Evolutionary conservation across 2,797 vertebrate genomes (phyloP).

Genomic region (Ambastaia sidthimunki): DNA sequence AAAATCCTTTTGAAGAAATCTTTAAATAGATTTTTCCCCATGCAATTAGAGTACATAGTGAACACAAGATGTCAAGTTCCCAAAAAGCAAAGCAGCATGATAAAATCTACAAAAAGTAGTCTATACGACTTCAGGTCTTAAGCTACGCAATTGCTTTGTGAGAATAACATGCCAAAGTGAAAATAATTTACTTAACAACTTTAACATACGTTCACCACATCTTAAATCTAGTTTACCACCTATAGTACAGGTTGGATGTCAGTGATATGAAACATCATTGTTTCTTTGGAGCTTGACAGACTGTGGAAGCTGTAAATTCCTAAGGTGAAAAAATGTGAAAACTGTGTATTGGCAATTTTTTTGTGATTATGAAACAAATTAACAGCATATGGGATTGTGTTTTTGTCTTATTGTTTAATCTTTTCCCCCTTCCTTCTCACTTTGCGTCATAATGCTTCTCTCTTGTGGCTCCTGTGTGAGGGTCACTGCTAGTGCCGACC

Average conservation of each 20-base stretch:
- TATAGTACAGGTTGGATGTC: background rate
- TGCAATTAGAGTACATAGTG: too few relatives aligned
- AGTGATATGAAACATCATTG: background rate
- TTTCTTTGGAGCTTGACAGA: background rate
- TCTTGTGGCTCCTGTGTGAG: constrained; percentile 37
- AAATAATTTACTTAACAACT: too few relatives aligned
- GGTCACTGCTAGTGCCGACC: constrained; percentile 43
- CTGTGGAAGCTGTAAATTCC: background rate
- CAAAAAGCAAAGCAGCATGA: too few relatives aligned
- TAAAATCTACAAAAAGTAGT: too few relatives aligned
- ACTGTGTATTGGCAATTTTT: background rate
- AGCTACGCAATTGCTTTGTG: too few relatives aligned
- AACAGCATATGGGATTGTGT: background rate
- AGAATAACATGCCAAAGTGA: too few relatives aligned
- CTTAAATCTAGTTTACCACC: background rate
- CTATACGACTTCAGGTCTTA: too few relatives aligned
- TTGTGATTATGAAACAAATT: background rate
- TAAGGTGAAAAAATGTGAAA: background rate
- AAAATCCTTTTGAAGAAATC: too few relatives aligned
- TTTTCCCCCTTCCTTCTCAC: constrained; percentile 36
- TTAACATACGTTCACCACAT: background rate
- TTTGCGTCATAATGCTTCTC: constrained; percentile 55
- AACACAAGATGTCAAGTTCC: too few relatives aligned
- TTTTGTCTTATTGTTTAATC: constrained; percentile 42
- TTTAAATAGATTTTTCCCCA: too few relatives aligned